These are phyloP conservation scores for Muscicapa adusta DNA, from an alignment of 2,113 vertebrate species.

Conservation along the genomic window DNA sequence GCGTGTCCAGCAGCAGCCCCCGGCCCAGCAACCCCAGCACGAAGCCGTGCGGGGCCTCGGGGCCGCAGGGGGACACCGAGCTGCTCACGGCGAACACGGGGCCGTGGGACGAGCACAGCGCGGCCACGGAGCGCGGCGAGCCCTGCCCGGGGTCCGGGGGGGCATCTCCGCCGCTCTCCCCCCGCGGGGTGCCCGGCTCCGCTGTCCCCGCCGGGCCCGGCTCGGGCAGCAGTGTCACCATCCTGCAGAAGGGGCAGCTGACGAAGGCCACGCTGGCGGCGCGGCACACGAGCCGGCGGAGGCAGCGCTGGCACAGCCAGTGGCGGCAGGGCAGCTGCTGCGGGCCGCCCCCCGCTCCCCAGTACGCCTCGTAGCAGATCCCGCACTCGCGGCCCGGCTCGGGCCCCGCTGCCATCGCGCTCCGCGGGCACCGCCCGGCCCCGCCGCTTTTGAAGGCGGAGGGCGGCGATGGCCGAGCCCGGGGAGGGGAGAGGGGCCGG, in stretches of 20 bases:
- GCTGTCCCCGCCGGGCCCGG: fast-evolving
- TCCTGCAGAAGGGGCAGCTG: constrained; percentile 60
- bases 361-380: constrained; percentile 58
- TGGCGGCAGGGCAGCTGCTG: constrained; percentile 54
- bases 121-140: not conserved
- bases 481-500: not conserved
- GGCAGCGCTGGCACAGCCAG: constrained; percentile 54
- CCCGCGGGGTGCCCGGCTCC: fast-evolving
- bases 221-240: constrained; percentile 25
- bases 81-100: constrained; percentile 44
- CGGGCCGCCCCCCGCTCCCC: not conserved
- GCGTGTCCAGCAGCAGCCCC: constrained; percentile 12
- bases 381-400: constrained; percentile 9
- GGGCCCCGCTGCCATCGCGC: not conserved
- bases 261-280: not conserved
- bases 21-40: constrained; percentile 43
- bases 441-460: not conserved
- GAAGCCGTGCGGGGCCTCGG: not conserved
- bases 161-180: not conserved
- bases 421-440: not conserved
- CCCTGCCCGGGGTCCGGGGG: not conserved
- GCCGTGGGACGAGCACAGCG: not conserved
- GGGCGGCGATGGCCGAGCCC: not conserved
- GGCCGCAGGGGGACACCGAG: not conserved
- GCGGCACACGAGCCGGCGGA: constrained; percentile 17